Percentiles rank a stretch among this genome's conserved stretches.
These are phyloP conservation scores for Lophochroa leadbeateri DNA, from an alignment of 2,113 vertebrate species.

Conservation along the genomic window DNA sequence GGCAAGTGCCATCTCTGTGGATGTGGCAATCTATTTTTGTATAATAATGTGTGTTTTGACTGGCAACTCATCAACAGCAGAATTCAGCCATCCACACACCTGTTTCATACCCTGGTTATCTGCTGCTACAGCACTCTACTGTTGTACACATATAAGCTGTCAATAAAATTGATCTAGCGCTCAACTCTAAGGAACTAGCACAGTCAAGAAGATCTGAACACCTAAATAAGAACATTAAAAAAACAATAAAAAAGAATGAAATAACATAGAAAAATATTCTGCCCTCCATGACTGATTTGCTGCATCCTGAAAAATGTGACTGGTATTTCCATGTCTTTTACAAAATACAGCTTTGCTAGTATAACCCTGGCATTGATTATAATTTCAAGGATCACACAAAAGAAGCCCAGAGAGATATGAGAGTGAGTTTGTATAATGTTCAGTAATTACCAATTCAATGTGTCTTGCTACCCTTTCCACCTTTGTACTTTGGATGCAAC, in stretches of 20 bases:
- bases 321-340: neutral
- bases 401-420: neutral
- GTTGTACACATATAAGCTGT: neutral
- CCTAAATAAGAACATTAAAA: neutral
- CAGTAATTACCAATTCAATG: neutral
- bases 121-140: neutral
- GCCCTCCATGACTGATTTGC: neutral
- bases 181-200: neutral
- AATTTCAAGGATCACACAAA: neutral
- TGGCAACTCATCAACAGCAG: constrained; percentile 13
- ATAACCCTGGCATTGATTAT: neutral
- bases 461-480: neutral
- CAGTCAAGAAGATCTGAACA: neutral
- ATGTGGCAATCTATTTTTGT: neutral
- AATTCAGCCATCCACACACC: neutral
- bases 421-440: neutral
- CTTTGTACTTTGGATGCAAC: fast-evolving
- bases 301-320: neutral
- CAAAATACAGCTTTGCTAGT: neutral
- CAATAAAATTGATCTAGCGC: neutral
- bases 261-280: neutral
- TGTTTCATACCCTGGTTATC: neutral
- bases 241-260: neutral
- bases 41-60: constrained; percentile 42
- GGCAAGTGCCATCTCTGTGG: neutral